Evolutionary conservation across 2,888 invertebrate genomes (phyloP), one percentile per base, ranked within the genome.

Genomic region (Pilophorus perplexus): DNA sequence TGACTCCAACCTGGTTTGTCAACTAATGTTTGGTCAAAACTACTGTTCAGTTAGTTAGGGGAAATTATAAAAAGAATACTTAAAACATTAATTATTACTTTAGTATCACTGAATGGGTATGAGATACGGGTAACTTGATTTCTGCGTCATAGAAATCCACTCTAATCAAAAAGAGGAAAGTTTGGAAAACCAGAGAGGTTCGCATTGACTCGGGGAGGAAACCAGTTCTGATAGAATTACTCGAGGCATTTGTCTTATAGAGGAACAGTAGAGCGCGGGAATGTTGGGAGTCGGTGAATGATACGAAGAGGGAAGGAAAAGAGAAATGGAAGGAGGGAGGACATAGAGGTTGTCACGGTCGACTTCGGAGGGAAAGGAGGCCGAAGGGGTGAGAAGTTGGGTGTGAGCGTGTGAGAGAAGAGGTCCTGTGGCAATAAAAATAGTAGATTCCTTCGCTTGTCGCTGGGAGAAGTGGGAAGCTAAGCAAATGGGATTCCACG

Each of bases 401-500:
- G 22, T 22, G 23, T 48, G 20, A 1, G 20, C 22, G 20, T 4
- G 20, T 4, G 14, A 14, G 28, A n/a, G 14, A 28, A 28, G 12
- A 16, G 52, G 27, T 16, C 28, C 28, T 25, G 14, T 28, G 52
- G 52, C 52, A 52, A 52, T 52, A 52, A 52, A 52, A 52, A 52
- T 52, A 52, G 52, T 52, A 52, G 52, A 52, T 52, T 52, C 52
- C 52, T 52, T 25, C 28, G 52, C 52, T 52, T 52, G 52, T 52
- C 52, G 52, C 16, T 8, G 52, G 40, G 28, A 52, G 52, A 52
- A 52, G 52, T 14, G 52, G 52, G 52, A 52, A 52, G 52, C 52
- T 52, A 52, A 52, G 52, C 52, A 52, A 52, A 52, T 52, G 52
- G 52, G 52, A 52, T 52, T 52, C 52, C 33, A 52, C 52, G 52